A percentile compares a stretch with the other conserved stretches of the same genome.
Evolutionary conservation across 2,113 vertebrate genomes (phyloP).

Genomic region (Saguinus midas): DNA sequence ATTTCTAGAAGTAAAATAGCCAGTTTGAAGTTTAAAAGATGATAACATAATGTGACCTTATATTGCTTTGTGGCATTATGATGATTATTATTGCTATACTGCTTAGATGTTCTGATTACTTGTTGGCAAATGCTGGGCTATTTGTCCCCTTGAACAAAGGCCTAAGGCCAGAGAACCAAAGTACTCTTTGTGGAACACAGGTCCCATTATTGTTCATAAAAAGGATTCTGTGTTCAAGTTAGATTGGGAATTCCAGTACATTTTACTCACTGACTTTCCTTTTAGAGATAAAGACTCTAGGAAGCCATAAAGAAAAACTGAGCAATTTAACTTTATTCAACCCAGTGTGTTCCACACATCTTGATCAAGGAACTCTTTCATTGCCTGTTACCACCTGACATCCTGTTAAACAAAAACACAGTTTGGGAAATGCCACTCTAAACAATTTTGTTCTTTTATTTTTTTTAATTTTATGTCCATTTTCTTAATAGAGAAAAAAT

Average conservation of each 20-base stretch:
- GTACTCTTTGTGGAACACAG: neutral
- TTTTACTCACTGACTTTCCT: neutral
- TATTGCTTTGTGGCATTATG: neutral
- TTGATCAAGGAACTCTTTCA: neutral
- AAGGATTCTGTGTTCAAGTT: neutral
- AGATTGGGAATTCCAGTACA: neutral
- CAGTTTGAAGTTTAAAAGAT: slow-evolving; percentile 14
- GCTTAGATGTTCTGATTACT: neutral
- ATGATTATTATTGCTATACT: neutral
- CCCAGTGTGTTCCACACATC: neutral
- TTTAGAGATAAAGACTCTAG: neutral
- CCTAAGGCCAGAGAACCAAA: neutral
- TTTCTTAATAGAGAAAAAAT: neutral
- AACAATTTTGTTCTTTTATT: neutral
- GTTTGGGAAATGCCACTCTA: neutral
- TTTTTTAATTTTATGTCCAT: too few relatives aligned
- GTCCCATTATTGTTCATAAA: neutral
- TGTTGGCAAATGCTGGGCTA: neutral
- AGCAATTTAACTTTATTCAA: neutral
- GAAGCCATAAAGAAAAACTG: neutral
- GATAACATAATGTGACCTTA: neutral
- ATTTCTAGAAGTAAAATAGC: neutral
- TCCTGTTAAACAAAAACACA: neutral
- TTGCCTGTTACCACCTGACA: neutral
- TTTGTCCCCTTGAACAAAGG: neutral